These are phyloP conservation scores for Dromas ardeola DNA, from an alignment of 2,113 vertebrate genomes.

Conservation along the genomic window DNA sequence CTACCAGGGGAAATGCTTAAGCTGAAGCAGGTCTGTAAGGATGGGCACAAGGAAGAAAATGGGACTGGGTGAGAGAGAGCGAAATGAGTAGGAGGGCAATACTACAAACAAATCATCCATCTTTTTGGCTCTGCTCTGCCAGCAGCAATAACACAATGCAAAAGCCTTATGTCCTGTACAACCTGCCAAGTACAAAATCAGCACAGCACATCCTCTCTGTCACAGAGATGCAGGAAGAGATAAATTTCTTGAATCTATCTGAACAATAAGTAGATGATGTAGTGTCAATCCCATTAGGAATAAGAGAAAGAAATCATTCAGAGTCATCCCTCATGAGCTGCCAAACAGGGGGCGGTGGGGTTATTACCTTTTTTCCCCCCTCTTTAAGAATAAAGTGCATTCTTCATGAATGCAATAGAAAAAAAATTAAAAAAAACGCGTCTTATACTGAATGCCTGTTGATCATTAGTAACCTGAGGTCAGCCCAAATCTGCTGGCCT, in stretches of 20 bases:
- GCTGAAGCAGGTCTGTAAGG: slow-evolving; percentile 3
- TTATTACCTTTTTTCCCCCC: background rate
- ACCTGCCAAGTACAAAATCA: slow-evolving; percentile 14
- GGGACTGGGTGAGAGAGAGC: background rate
- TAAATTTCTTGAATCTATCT: background rate
- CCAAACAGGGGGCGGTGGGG: accelerated
- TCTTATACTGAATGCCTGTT: background rate
- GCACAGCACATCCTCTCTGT: background rate
- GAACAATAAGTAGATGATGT: slow-evolving; percentile 5
- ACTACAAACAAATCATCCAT: slow-evolving; percentile 48
- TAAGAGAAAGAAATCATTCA: slow-evolving; percentile 49
- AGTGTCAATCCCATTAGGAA: background rate
- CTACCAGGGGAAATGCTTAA: background rate
- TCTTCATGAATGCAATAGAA: background rate
- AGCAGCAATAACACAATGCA: slow-evolving; percentile 21
- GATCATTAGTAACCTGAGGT: background rate
- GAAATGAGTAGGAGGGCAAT: slow-evolving; percentile 34
- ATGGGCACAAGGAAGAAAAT: background rate
- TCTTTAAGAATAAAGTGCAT: background rate
- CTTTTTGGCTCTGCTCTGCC: slow-evolving; percentile 35
- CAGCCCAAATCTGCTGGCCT: background rate
- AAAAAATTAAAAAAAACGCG: background rate
- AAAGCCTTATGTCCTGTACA: background rate
- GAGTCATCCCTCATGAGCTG: background rate
- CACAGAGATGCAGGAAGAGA: background rate